Conservation (phyloP, 1,140 invertebrate genomes). For the Lucilia cuprina region DNA sequence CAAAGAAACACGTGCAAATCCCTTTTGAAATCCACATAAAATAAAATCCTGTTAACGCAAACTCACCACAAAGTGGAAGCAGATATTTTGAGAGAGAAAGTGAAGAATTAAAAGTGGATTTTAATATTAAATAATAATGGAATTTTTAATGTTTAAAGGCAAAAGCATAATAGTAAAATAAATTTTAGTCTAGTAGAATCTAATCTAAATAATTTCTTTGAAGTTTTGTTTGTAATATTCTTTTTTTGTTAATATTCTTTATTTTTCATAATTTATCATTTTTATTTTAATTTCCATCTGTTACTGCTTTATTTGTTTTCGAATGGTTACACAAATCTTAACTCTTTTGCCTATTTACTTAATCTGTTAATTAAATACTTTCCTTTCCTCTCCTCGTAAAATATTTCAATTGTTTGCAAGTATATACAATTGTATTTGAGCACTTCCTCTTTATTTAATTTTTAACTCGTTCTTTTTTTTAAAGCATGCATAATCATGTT, state of each 20-base stretch:
- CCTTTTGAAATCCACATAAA: neutral
- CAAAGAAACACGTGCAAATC: slow-evolving; percentile 5
- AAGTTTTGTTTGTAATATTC: too few relatives aligned
- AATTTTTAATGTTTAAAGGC: neutral
- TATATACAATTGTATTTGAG: neutral
- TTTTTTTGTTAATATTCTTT: too few relatives aligned
- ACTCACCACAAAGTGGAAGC: neutral
- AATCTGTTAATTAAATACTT: neutral
- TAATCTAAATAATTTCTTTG: too few relatives aligned
- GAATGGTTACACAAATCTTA: too few relatives aligned
- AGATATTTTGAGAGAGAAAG: neutral
- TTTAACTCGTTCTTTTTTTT: neutral
- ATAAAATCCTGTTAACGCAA: neutral
- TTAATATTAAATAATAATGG: neutral
- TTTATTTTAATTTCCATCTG: too few relatives aligned
- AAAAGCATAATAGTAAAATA: neutral
- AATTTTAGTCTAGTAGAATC: too few relatives aligned
- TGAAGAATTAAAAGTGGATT: neutral
- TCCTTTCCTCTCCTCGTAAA: neutral
- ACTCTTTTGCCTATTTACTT: neutral
- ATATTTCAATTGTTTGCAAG: neutral
- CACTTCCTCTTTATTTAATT: slow-evolving; percentile 4
- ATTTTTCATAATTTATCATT: too few relatives aligned
- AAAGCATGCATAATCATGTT: slow-evolving; percentile 7
- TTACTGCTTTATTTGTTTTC: too few relatives aligned